Evolutionary conservation across 2,888 invertebrate species (phyloP).

Genomic region (Idaea biselata): DNA sequence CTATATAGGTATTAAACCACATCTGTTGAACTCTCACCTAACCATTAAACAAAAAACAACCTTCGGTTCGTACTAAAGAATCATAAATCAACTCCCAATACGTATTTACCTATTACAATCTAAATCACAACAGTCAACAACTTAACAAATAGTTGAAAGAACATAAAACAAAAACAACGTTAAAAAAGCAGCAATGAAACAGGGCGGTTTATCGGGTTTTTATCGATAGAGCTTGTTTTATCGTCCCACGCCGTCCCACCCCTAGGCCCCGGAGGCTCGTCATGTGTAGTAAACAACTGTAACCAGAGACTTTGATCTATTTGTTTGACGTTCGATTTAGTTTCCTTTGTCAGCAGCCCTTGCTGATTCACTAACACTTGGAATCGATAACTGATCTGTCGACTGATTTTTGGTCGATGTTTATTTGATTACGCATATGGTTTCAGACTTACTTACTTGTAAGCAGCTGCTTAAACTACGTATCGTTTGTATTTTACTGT

Average conservation of each 20-base stretch:
- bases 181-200: not conserved
- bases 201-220: not conserved
- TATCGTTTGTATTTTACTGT: no score
- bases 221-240: not conserved
- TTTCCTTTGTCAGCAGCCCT: not conserved
- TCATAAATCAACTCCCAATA: no score
- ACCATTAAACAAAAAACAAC: no score
- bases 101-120: not conserved
- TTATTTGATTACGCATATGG: no score
- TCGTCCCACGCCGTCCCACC: not conserved
- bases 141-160: not conserved
- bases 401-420: no score
- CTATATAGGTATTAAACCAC: no score
- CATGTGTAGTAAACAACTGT: conserved; percentile 2
- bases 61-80: no score
- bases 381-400: no score
- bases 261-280: not conserved
- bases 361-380: not conserved
- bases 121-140: not conserved
- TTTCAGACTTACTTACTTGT: no score
- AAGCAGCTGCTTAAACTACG: no score
- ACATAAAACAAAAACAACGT: not conserved
- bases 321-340: conserved; percentile 2
- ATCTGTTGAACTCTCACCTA: no score
- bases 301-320: not conserved